Evolutionary conservation across 2,888 invertebrate genomes (phyloP).

Genomic region (Odontocerum albicorne): DNA sequence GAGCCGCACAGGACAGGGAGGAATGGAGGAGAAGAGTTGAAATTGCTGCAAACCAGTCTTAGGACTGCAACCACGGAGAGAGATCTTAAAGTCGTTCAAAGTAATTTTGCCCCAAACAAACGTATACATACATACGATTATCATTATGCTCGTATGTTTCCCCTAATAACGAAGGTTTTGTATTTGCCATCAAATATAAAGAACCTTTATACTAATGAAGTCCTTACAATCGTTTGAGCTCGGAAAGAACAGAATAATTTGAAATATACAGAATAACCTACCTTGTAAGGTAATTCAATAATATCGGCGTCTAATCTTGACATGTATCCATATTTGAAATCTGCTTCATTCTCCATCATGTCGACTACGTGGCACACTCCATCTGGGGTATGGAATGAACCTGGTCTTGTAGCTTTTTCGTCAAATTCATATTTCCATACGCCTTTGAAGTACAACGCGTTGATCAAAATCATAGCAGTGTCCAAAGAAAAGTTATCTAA

Average conservation of each 20-base stretch:
- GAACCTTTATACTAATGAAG: too few relatives aligned
- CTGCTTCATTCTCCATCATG: constrained; percentile 63
- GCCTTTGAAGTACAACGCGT: constrained; percentile 69
- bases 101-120: too few relatives aligned
- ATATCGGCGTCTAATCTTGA: constrained; percentile 61
- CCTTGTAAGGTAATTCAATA: constrained; percentile 67
- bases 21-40: too few relatives aligned
- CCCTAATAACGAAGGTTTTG: too few relatives aligned
- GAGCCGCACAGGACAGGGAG: too few relatives aligned
- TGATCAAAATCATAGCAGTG: constrained; percentile 59
- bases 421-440: constrained; percentile 63
- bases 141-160: too few relatives aligned
- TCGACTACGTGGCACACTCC: constrained; percentile 52
- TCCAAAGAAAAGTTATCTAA: constrained; percentile 52
- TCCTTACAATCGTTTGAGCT: too few relatives aligned
- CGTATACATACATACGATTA: too few relatives aligned
- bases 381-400: constrained; percentile 56
- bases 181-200: too few relatives aligned
- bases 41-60: too few relatives aligned
- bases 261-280: constrained; percentile 40
- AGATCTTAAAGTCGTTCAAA: too few relatives aligned
- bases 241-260: not conserved
- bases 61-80: too few relatives aligned
- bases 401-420: constrained; percentile 47
- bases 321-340: constrained; percentile 60